Evolutionary conservation across 2,797 vertebrate genomes (phyloP).

Genomic region (Micropoecilia bifurca): DNA sequence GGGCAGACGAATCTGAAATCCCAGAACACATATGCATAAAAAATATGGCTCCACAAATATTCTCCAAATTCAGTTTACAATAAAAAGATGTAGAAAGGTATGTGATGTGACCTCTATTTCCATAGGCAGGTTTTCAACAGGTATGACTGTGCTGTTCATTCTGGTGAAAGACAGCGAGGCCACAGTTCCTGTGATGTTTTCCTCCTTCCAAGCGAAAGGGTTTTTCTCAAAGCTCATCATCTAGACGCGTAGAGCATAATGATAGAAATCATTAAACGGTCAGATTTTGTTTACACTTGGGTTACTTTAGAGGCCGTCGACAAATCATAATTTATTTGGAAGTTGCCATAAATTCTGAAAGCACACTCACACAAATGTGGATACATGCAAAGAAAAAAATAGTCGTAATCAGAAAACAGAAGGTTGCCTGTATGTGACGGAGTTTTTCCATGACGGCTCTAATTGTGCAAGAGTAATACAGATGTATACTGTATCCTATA

Average conservation of each 20-base stretch:
- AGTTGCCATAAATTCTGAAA: not conserved
- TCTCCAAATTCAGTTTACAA: not conserved
- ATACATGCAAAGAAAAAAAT: not conserved
- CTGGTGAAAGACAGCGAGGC: conserved; percentile 88
- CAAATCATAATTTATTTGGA: not conserved
- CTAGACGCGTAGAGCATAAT: conserved; percentile 65
- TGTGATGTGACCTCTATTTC: conserved; percentile 87
- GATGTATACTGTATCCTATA: not conserved
- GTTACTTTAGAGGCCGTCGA: not conserved
- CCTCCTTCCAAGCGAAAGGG: conserved; percentile 85
- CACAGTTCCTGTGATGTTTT: conserved; percentile 85
- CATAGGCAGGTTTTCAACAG: conserved; percentile 84
- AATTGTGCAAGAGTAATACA: not conserved
- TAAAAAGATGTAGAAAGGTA: not conserved
- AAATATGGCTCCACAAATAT: not conserved
- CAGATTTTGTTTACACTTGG: not conserved
- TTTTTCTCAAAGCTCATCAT: conserved; percentile 92
- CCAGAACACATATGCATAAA: conserved; percentile 2
- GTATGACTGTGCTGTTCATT: conserved; percentile 82
- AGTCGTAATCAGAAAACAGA: not conserved
- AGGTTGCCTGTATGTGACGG: not conserved
- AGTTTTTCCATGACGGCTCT: not conserved
- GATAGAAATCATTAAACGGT: not conserved
- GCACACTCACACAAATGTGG: not conserved
- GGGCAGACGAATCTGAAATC: conserved; percentile 87